phyloP scores from a whole-genome alignment of 2,888 invertebrate species.

The Conops quadrifasciatus region DNA sequence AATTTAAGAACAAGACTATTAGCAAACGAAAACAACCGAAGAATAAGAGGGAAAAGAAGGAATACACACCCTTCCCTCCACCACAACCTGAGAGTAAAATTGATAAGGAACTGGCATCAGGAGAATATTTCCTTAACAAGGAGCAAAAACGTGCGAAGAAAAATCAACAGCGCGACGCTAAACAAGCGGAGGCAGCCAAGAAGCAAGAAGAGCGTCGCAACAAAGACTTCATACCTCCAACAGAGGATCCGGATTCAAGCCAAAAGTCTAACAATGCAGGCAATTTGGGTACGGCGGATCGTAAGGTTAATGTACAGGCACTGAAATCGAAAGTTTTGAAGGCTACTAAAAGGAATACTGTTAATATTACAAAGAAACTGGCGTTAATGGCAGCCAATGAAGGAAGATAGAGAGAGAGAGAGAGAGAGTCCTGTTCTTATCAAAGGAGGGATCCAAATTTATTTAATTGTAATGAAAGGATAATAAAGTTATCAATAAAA shows the following conservation, averaged over 20 bases:
- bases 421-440: too few species aligned
- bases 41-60: conserved; percentile 87
- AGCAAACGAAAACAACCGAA: conserved; percentile 88
- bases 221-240: conserved; percentile 83
- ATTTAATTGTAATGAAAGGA: too few species aligned
- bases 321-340: conserved; percentile 82
- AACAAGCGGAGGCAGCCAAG: conserved; percentile 77
- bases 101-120: conserved; percentile 91
- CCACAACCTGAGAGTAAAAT: conserved; percentile 91
- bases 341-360: conserved; percentile 66
- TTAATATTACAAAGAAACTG: too few species aligned
- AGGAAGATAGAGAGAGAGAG: not conserved
- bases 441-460: too few species aligned
- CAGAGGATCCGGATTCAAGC: conserved; percentile 66
- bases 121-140: conserved; percentile 95
- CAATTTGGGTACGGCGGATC: conserved; percentile 42
- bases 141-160: conserved; percentile 78
- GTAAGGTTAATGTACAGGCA: conserved; percentile 72
- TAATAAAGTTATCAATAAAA: too few species aligned
- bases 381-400: too few species aligned
- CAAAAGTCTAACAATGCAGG: conserved; percentile 48
- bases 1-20: conserved; percentile 89
- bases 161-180: conserved; percentile 79
- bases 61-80: conserved; percentile 98
- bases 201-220: conserved; percentile 80